Percentiles rank a stretch among this genome's conserved stretches.
Evolutionary conservation across 2,113 vertebrate genomes (phyloP).

Genomic region (Azemiops feae): DNA sequence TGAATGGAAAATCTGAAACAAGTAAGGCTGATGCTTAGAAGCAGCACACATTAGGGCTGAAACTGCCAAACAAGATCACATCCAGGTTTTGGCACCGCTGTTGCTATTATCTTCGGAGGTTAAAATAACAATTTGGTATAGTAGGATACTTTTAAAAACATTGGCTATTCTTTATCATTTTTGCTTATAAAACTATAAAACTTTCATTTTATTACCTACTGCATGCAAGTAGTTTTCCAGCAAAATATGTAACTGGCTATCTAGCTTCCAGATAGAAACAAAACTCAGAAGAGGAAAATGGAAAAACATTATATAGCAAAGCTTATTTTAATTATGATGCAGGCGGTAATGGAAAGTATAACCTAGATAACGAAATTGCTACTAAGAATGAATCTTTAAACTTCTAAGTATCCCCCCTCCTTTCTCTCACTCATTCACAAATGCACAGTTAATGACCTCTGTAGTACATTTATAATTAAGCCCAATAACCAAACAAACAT

Average conservation of each 20-base stretch:
- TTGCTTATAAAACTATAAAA: neutral
- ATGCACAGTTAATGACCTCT: neutral
- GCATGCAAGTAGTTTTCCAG: neutral
- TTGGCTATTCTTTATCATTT: neutral
- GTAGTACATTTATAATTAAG: neutral
- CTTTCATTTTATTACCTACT: slow-evolving; percentile 4
- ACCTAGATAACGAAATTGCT: neutral
- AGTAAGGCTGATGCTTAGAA: neutral
- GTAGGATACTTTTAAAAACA: neutral
- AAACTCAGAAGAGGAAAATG: slow-evolving; percentile 8
- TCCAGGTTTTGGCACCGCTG: neutral
- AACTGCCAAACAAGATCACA: neutral
- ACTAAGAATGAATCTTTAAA: slow-evolving; percentile 8
- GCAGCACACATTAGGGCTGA: no score
- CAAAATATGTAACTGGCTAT: neutral
- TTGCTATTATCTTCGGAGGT: neutral
- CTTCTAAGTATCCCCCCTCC: neutral
- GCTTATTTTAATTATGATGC: slow-evolving; percentile 7
- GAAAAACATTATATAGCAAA: neutral
- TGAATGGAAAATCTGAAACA: neutral
- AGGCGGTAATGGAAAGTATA: neutral
- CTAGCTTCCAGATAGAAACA: neutral
- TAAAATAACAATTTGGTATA: slow-evolving; percentile 16
- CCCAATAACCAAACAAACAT: neutral
- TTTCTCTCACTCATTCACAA: neutral